Evolutionary conservation across 2,888 invertebrate genomes (phyloP).

Genomic region (Drosophila borborema): DNA sequence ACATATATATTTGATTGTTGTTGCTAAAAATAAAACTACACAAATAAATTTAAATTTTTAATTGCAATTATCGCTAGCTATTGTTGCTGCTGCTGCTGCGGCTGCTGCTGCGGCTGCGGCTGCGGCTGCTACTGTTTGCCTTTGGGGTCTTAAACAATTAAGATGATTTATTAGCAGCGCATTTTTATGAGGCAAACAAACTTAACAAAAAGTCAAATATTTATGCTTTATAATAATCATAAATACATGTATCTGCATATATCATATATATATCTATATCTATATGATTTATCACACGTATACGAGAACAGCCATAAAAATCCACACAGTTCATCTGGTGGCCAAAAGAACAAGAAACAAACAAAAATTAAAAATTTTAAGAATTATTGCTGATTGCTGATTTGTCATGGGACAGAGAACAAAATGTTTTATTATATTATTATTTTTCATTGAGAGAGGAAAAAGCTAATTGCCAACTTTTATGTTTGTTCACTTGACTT

Average conservation of each 20-base stretch:
- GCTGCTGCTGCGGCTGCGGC: constrained; percentile 57
- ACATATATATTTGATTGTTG: constrained; percentile 39
- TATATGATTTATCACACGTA: constrained; percentile 66
- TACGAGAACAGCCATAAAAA: constrained; percentile 50
- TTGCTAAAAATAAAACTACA: constrained; percentile 75
- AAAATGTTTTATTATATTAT: constrained; percentile 23
- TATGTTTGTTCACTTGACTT: constrained; percentile 64
- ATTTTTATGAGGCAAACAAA: constrained; percentile 65
- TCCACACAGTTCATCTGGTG: constrained; percentile 57
- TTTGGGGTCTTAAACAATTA: constrained; percentile 75
- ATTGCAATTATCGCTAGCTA: constrained; percentile 75
- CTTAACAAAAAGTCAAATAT: constrained; percentile 56
- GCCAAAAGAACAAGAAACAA: constrained; percentile 4
- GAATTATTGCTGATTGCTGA: constrained; percentile 54
- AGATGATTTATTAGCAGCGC: constrained; percentile 73
- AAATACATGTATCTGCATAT: constrained; percentile 21
- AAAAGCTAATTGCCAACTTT: constrained; percentile 67
- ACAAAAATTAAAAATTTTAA: background rate
- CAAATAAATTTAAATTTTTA: constrained; percentile 79
- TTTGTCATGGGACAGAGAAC: constrained; percentile 51
- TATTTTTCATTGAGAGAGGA: constrained; percentile 35
- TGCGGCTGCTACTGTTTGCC: constrained; percentile 71
- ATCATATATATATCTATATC: constrained; percentile 30
- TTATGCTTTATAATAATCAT: constrained; percentile 62
- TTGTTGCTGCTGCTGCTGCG: constrained; percentile 41